Conservation (phyloP, 2,888 invertebrate species). For the Hesperia comma region DNA sequence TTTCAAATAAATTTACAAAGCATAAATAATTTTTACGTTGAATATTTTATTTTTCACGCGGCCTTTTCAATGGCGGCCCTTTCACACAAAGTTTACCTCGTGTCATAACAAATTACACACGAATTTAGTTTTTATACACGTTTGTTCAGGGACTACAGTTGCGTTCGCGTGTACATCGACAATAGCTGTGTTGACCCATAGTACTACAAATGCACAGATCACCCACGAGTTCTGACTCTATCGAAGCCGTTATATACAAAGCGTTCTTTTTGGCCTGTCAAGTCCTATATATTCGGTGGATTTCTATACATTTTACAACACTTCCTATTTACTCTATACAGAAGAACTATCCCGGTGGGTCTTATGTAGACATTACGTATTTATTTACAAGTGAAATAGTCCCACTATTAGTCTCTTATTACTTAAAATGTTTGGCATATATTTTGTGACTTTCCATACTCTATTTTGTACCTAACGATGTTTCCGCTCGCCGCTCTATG, state of each 20-base stretch:
- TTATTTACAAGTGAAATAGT: constrained; percentile 69
- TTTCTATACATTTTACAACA: constrained; percentile 50
- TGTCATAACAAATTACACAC: constrained; percentile 23
- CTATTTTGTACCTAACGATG: constrained; percentile 70
- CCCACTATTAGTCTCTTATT: constrained; percentile 60
- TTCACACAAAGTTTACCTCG: constrained; percentile 12
- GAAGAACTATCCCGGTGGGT: constrained; percentile 76
- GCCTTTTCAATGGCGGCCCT: constrained; percentile 12
- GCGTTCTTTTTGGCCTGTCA: constrained; percentile 76
- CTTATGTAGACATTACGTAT: constrained; percentile 68
- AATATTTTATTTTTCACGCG: background rate
- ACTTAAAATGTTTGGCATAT: constrained; percentile 77
- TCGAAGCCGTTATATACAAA: constrained; percentile 72
- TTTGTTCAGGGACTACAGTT: constrained; percentile 22
- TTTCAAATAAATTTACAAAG: background rate
- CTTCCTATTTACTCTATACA: constrained; percentile 54
- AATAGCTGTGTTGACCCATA: constrained; percentile 38
- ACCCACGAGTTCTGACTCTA: constrained; percentile 42
- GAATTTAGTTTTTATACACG: constrained; percentile 14
- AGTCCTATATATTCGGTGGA: constrained; percentile 72
- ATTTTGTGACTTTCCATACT: constrained; percentile 79
- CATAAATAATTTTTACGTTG: background rate
- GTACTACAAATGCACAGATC: constrained; percentile 39
- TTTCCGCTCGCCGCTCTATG: constrained; percentile 47
- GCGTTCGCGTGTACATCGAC: constrained; percentile 23